Conservation (phyloP, 1,140 invertebrate species). For the Colletes gigas region DNA sequence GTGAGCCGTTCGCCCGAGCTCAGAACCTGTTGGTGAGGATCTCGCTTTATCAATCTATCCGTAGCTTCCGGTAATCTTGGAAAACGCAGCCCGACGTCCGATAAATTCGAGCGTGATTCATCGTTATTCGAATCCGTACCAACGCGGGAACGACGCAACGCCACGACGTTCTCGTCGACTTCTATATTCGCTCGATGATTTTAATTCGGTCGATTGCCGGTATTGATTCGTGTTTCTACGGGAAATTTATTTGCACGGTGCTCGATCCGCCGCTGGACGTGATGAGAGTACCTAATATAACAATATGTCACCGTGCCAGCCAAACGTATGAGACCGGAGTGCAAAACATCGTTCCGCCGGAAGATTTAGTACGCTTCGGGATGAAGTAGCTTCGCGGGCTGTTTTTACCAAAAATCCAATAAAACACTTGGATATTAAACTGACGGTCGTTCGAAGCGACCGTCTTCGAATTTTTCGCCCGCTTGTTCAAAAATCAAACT, state of each 20-base stretch:
- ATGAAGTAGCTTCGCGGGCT: background rate
- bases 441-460: no score
- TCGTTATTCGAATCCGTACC: constrained; percentile 8
- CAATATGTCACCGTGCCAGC: background rate
- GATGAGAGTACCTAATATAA: background rate
- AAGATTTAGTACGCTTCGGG: background rate
- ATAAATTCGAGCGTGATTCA: constrained; percentile 38
- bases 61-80: constrained; percentile 27
- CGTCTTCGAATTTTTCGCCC: no score
- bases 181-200: background rate
- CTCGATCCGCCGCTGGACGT: background rate
- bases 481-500: no score
- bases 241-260: background rate
- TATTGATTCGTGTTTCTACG: background rate
- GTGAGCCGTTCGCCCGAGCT: constrained; percentile 29
- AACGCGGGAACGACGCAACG: background rate
- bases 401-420: background rate
- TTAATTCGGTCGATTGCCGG: background rate
- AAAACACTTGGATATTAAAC: no score
- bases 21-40: constrained; percentile 46
- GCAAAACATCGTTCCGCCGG: background rate
- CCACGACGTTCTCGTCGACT: background rate
- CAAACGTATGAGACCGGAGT: background rate
- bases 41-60: constrained; percentile 48
- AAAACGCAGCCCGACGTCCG: constrained; percentile 8